Evolutionary conservation across 2,797 vertebrate species (phyloP), one percentile per base, ranked within the genome.

Genomic region (Acipenser transmontanus): DNA sequence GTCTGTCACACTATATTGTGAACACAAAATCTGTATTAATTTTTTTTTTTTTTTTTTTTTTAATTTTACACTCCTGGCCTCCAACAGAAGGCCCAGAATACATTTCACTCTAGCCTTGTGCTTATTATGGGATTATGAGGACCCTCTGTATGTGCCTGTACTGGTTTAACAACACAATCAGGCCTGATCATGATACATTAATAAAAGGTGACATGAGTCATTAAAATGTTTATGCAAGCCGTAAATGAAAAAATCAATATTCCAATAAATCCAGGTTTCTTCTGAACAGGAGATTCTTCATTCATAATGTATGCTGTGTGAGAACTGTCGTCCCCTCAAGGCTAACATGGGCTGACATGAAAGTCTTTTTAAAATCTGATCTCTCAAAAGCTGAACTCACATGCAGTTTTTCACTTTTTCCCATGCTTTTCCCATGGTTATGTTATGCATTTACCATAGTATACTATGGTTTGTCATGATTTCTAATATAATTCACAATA

Each of bases 301-400:
- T 89, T 87, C 86, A 89, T 90, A 87, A 90, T 90, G 86, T 85
- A 90, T 88, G 85, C 74, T 75, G 77, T 77, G 85, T 81, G 85
- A 82, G 83, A 81, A 78, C 69, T 80, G 78, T 74, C 79, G 81
- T 81, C 75, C 85, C 86, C 87, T 72, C 74, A 84, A 89, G 87
- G 81, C 83, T 50, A 83, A 83, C 80, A 76, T 71, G 79, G 75
- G 71, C 73, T 73, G 9, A 76, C 85, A 84, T 89, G 82, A 89
- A 90, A 89, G 86, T 64, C 80, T 81, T 80, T 75, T 75, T 80
- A 75, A 75, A 87, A 88, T 87, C 83, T 81, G 65, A 78, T 76
- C 78, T 81, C 34, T 78, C 75, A 57, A 13, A n/a, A 69, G 6
- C 48, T 62, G 47, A 12, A 34, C 61, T 47, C 20, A 62, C 79